phyloP scores from a whole-genome alignment of 2,888 invertebrate species.

The Zelleria hepariella region DNA sequence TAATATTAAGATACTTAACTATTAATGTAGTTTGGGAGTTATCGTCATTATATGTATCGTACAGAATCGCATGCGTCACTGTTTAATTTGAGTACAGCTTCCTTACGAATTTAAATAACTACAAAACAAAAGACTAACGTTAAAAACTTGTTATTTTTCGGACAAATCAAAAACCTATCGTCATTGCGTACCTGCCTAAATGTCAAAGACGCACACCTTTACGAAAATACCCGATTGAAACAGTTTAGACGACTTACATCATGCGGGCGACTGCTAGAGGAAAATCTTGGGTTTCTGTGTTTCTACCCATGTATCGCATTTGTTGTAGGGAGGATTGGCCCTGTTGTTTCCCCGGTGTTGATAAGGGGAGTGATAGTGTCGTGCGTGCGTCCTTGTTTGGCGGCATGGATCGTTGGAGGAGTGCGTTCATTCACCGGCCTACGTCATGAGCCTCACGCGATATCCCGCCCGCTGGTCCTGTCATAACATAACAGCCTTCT shows the following conservation, averaged over 20 bases:
- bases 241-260: background rate
- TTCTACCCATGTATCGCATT: background rate
- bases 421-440: constrained; percentile 33
- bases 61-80: no score
- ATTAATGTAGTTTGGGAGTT: no score
- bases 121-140: background rate
- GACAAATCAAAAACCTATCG: background rate
- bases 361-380: constrained; percentile 7
- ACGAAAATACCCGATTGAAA: background rate
- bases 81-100: no score
- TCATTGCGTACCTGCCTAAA: background rate
- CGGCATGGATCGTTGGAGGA: constrained; percentile 16
- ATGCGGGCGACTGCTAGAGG: background rate
- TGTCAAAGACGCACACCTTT: background rate
- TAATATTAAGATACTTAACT: no score
- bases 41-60: no score
- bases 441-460: constrained; percentile 22
- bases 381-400: constrained; percentile 7
- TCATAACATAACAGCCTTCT: background rate
- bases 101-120: no score
- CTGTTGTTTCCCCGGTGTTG: background rate
- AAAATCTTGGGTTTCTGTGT: background rate
- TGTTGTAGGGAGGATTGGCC: background rate
- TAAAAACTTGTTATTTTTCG: background rate
- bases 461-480: background rate